Conservation (phyloP, 2,113 vertebrate genomes). For the Edolisoma coerulescens region DNA sequence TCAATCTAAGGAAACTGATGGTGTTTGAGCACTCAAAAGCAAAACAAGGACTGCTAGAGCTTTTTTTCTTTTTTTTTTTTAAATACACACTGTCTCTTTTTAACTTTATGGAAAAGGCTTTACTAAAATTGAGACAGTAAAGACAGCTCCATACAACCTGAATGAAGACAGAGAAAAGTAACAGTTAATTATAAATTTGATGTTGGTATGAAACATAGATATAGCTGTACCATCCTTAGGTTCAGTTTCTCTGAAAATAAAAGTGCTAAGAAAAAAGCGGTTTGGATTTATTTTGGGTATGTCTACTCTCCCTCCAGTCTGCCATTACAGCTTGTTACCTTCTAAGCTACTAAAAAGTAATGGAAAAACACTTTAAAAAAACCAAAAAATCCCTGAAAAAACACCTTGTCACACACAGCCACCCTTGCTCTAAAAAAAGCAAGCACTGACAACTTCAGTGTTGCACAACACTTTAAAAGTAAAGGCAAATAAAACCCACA, state of each 20-base stretch:
- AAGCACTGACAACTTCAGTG: neutral
- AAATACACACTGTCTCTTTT: neutral
- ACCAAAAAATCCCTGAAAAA: too few species aligned
- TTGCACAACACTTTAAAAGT: neutral
- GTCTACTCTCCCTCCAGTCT: neutral
- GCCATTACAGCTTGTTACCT: neutral
- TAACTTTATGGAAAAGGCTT: neutral
- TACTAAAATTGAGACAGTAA: neutral
- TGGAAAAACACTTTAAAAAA: neutral
- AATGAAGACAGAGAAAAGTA: neutral
- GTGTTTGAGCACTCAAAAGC: neutral
- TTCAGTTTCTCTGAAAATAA: neutral
- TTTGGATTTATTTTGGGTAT: neutral
- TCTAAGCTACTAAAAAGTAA: neutral
- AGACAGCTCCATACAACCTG: neutral
- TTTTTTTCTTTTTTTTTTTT: neutral
- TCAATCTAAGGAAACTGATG: neutral
- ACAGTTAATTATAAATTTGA: neutral
- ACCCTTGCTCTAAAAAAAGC: neutral
- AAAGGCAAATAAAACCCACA: constrained; percentile 5
- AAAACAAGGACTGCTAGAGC: neutral
- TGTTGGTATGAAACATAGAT: neutral
- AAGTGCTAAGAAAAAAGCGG: neutral
- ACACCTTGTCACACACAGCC: neutral
- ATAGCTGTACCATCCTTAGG: neutral